Base-by-base conservation (phyloP, 1,140 invertebrate species). In the Aphaenogaster ashmeadi region DNA sequence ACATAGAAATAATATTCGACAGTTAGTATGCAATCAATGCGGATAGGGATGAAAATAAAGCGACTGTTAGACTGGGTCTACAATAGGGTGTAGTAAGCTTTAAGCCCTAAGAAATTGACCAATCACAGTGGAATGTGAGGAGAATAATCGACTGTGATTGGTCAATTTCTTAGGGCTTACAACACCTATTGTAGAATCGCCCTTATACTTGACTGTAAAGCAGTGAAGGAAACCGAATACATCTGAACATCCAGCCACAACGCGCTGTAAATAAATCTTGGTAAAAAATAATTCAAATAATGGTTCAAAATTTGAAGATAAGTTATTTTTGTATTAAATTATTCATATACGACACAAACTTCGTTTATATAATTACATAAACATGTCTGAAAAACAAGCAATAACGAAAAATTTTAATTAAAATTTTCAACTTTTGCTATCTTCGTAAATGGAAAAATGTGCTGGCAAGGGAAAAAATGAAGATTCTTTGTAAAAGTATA, bases 211-310 rank as follows among this genome's bases (percentile, higher is more conserved):
- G 33, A 44, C 18, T 27, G 36, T 50, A 36, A 75, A 41, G 52
- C 52, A 33, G 41, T 38, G 52, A 75, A 54, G 56, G 11, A 75
- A 50, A 56, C 9, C 27, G 33, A 74, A 74, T 38, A 56, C 18
- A 74, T 56, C 8, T 56, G 36, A 18, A 41, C 6, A 69, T 69
- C 67, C 27, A 69, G 18, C 33, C 33, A 27, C 18, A 11, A 56
- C 6, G n/a, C 36, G 52, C 13, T 50, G 27, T 69, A 11, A 69
- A 69, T 69, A 69, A 69, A 69, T 69, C 33, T 66, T 58, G 27
- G 13, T 21, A 75, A 15, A 6, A 27, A 64, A 64, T 27, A 27
- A 33, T 4, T 15, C 7, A 27, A 27, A 27, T 27, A 8, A 15
- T 15, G 60, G 15, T 36, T 18, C 6, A 33, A 64, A 64, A 64